Evolutionary conservation across 2,888 invertebrate genomes (phyloP).

Genomic region (Neocrepidodera transversa): DNA sequence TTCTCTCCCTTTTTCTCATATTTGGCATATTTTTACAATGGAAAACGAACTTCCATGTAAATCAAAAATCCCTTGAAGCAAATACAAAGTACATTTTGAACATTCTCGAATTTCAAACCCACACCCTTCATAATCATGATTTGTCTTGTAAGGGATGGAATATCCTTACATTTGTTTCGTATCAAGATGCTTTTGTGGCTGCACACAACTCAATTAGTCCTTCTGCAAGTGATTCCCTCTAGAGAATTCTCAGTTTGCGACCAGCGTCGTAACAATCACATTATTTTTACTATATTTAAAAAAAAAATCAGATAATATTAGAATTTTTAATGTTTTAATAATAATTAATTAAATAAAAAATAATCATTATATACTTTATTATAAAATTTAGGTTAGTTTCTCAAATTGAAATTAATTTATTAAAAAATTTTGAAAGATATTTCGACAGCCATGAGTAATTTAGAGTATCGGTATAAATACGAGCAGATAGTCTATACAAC

Average conservation of each 20-base stretch:
- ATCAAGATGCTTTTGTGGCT: constrained; percentile 48
- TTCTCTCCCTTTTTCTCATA: not conserved
- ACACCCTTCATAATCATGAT: constrained; percentile 48
- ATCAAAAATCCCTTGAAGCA: constrained; percentile 8
- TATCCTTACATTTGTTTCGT: constrained; percentile 51
- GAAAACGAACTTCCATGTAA: constrained; percentile 11
- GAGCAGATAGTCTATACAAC: too few relatives aligned
- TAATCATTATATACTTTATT: too few relatives aligned
- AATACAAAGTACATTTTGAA: constrained; percentile 2
- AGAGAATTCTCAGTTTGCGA: constrained; percentile 49
- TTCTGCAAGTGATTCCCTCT: constrained; percentile 49
- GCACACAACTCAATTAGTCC: constrained; percentile 56
- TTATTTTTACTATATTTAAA: too few relatives aligned
- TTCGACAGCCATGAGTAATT: too few relatives aligned
- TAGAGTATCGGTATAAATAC: too few relatives aligned
- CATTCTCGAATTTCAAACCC: constrained; percentile 16
- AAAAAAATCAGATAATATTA: too few relatives aligned
- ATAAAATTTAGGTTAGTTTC: too few relatives aligned
- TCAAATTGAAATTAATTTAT: too few relatives aligned
- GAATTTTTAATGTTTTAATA: too few relatives aligned
- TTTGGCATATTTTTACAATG: constrained; percentile 6
- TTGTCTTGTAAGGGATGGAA: constrained; percentile 43
- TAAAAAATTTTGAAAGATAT: too few relatives aligned
- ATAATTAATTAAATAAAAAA: too few relatives aligned
- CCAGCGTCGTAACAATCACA: constrained; percentile 2